Evolutionary conservation across 2,888 invertebrate genomes (phyloP).

Genomic region (Tiliacea aurago): DNA sequence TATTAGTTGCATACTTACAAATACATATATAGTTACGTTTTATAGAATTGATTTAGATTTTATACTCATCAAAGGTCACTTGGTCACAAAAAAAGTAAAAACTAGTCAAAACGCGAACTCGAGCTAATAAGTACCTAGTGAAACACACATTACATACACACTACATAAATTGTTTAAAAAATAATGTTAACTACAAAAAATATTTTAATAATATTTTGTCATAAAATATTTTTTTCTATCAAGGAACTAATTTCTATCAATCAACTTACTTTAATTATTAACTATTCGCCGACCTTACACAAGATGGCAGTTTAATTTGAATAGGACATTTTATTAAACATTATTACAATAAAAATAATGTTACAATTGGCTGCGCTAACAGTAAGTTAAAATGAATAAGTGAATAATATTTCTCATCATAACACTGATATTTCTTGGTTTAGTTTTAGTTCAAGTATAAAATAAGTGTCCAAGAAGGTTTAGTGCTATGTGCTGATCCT

Average conservation of each 20-base stretch:
- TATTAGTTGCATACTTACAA: slow-evolving; percentile 1
- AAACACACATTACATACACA: background rate
- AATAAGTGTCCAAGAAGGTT: background rate
- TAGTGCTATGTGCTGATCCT: background rate
- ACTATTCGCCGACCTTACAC: slow-evolving; percentile 2
- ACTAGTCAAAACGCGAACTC: background rate
- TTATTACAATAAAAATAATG: background rate
- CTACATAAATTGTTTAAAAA: background rate
- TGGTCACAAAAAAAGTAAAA: background rate
- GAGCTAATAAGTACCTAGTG: background rate
- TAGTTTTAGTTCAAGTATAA: background rate
- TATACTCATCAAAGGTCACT: background rate
- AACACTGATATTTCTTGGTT: background rate
- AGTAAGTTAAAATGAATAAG: background rate
- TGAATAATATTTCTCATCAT: no score
- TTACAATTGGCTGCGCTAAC: background rate
- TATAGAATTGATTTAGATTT: no score
- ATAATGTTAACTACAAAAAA: background rate
- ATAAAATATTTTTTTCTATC: background rate
- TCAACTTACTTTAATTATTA: background rate
- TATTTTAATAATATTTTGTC: no score
- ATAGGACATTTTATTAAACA: background rate
- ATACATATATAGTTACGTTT: slow-evolving; percentile 2
- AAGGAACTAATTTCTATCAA: background rate
- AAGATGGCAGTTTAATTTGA: slow-evolving; percentile 7